These are phyloP conservation scores for Artemia sinica DNA, from an alignment of 2,888 invertebrate genomes.

Conservation along the genomic window DNA sequence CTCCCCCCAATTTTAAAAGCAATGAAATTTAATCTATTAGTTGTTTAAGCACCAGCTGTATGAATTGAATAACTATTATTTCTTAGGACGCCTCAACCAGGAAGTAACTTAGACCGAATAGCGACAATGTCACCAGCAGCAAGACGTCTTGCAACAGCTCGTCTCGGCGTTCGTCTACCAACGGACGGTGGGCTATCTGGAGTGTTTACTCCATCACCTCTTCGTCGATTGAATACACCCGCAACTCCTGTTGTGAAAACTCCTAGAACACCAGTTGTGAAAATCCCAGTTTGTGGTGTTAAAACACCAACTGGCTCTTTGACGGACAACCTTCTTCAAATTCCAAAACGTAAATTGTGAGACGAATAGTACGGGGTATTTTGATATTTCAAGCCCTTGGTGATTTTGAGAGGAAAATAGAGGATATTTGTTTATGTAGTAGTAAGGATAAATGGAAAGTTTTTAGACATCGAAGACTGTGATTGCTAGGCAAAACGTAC, in stretches of 20 bases:
- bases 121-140: constrained; percentile 92
- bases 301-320: constrained; percentile 34
- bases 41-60: no score
- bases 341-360: constrained; percentile 36
- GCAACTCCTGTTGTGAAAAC: constrained; percentile 24
- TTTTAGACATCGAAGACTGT: no score
- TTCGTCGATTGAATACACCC: constrained; percentile 24
- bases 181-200: constrained; percentile 38
- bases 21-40: no score
- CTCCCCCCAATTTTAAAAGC: no score
- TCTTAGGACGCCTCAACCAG: constrained; percentile 39
- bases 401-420: no score
- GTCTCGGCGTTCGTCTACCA: constrained; percentile 40
- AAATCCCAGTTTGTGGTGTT: constrained; percentile 32
- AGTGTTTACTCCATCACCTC: constrained; percentile 40
- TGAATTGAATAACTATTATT: constrained; percentile 19
- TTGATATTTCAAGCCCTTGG: no score
- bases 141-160: constrained; percentile 56
- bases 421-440: no score
- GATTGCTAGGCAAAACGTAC: no score
- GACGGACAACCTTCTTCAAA: constrained; percentile 68
- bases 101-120: constrained; percentile 51
- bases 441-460: no score
- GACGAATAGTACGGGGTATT: no score
- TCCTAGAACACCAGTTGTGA: constrained; percentile 26